Evolutionary conservation across 2,113 vertebrate species (phyloP).

Genomic region (Podarcis raffonei): DNA sequence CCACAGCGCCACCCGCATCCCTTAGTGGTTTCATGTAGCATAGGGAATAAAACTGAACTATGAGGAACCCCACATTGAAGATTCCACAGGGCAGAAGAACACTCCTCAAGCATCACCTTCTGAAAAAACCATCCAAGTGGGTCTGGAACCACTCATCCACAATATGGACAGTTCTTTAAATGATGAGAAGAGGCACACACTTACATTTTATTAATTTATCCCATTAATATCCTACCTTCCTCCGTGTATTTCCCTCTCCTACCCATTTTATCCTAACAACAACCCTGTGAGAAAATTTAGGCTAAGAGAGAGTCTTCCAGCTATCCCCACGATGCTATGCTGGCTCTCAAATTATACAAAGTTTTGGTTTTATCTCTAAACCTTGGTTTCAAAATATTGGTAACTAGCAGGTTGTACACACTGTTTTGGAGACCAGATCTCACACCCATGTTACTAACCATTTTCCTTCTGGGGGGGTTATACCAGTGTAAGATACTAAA

Average conservation of each 20-base stretch:
- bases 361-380: not conserved
- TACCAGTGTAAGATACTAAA: not conserved
- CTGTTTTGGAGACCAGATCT: not conserved
- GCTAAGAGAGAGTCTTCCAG: no score
- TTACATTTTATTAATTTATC: not conserved
- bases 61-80: no score
- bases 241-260: not conserved
- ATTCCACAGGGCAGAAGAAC: no score
- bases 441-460: not conserved
- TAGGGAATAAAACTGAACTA: no score
- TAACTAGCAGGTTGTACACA: not conserved
- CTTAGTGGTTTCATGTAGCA: no score
- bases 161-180: not conserved
- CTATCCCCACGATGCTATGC: not conserved
- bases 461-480: not conserved
- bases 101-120: no score
- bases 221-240: not conserved
- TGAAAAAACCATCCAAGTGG: no score
- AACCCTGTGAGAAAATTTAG: not conserved
- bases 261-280: not conserved
- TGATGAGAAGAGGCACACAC: not conserved
- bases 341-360: not conserved
- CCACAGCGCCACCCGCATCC: no score
- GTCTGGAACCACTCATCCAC: no score
- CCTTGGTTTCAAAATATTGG: not conserved